These are phyloP conservation scores for Prinia subflava DNA, from an alignment of 2,113 vertebrate genomes.

Conservation along the genomic window DNA sequence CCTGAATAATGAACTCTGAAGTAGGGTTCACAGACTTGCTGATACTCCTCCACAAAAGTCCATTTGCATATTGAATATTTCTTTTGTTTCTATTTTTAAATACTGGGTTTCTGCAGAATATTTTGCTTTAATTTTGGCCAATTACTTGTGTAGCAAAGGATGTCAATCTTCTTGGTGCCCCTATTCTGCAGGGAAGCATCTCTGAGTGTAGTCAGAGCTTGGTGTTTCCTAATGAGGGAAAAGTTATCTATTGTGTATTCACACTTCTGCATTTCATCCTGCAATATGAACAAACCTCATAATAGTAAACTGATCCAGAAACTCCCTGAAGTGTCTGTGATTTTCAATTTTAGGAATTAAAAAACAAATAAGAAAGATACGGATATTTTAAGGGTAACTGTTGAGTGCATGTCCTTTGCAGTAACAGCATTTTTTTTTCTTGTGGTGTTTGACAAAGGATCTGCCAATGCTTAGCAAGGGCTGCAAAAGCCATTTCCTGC, in stretches of 20 bases:
- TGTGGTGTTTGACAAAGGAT: conserved; percentile 40
- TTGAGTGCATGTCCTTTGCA: background rate
- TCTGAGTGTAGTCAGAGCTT: background rate
- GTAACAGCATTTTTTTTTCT: conserved; percentile 14
- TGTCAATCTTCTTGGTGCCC: background rate
- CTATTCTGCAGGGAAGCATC: background rate
- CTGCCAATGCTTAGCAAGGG: conserved; percentile 1
- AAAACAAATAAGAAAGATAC: background rate
- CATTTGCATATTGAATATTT: background rate
- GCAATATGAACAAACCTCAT: background rate
- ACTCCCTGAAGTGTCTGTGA: background rate
- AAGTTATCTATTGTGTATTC: background rate
- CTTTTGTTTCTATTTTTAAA: conserved; percentile 20
- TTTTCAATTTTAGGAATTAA: background rate
- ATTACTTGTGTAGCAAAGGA: background rate
- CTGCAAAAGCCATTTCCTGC: conserved; percentile 37
- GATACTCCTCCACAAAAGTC: background rate
- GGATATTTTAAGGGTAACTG: background rate
- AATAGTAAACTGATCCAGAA: background rate
- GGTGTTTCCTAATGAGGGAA: background rate
- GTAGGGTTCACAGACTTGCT: background rate
- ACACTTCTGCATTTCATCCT: background rate
- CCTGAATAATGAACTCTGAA: background rate
- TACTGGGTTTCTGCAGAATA: background rate
- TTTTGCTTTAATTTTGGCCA: background rate